Evolutionary conservation across 2,113 vertebrate genomes (phyloP).

Genomic region (Brienomyrus brachyistius): DNA sequence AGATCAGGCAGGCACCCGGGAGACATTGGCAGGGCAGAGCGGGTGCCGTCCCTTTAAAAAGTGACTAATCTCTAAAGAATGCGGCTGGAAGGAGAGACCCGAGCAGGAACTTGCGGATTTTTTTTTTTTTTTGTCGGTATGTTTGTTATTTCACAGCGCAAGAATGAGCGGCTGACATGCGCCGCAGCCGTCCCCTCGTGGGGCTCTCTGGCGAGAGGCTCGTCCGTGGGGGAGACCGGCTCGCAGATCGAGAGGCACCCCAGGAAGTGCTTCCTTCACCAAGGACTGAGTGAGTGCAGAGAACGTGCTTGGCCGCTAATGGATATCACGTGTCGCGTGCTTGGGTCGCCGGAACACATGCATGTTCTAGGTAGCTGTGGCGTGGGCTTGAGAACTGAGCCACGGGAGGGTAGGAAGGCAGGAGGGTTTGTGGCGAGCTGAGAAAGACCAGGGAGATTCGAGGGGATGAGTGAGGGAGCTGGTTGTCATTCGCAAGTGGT

Average conservation of each 20-base stretch:
- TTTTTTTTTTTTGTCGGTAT: slow-evolving; percentile 39
- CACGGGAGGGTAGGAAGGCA: neutral
- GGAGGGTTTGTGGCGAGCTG: neutral
- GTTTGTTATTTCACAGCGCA: slow-evolving; percentile 47
- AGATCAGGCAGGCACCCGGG: slow-evolving; percentile 57
- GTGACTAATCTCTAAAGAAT: slow-evolving; percentile 44
- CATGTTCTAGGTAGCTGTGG: slow-evolving; percentile 51
- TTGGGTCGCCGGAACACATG: slow-evolving; percentile 62
- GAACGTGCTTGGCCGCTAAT: slow-evolving; percentile 56
- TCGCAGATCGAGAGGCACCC: neutral
- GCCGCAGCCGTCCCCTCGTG: neutral
- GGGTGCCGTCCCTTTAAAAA: slow-evolving; percentile 75
- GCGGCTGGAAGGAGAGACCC: slow-evolving; percentile 62
- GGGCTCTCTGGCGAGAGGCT: neutral
- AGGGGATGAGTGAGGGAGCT: neutral
- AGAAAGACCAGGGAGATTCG: neutral
- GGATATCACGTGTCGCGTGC: slow-evolving; percentile 62
- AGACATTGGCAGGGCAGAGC: slow-evolving; percentile 29
- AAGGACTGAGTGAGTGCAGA: slow-evolving; percentile 72
- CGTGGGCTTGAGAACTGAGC: slow-evolving; percentile 17
- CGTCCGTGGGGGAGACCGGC: neutral
- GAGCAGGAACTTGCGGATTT: slow-evolving; percentile 46
- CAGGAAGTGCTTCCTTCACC: slow-evolving; percentile 61
- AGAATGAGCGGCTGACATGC: slow-evolving; percentile 47
- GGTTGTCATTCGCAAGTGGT: neutral